phyloP scores from a whole-genome alignment of 2,797 vertebrate genomes.

The Notolepis coatsorum region DNA sequence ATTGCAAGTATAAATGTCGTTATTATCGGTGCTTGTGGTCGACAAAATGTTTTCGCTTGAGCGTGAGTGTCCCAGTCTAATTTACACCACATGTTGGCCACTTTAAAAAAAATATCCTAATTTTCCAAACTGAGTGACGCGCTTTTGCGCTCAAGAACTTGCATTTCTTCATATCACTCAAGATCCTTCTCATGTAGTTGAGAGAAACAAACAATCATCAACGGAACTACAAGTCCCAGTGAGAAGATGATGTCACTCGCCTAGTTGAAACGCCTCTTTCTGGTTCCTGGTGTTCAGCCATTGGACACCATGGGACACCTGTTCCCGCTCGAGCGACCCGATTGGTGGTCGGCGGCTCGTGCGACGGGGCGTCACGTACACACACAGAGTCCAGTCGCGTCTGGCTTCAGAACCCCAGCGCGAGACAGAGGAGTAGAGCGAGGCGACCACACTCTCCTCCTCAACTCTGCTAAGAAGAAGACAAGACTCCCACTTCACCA shows the following conservation, averaged over 20 bases:
- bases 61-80: too few species aligned
- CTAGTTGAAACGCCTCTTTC: background rate
- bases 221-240: slow-evolving; percentile 60
- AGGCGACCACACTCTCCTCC: background rate
- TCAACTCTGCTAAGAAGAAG: slow-evolving; percentile 36
- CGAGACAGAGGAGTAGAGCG: slow-evolving; percentile 24
- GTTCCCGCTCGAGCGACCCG: background rate
- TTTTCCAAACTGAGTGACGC: too few species aligned
- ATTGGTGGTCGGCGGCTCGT: slow-evolving; percentile 63
- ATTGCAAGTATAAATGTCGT: too few species aligned
- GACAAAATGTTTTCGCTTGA: too few species aligned
- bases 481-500: background rate
- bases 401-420: background rate
- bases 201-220: background rate
- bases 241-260: slow-evolving; percentile 17
- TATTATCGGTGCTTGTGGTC: too few species aligned
- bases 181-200: too few species aligned
- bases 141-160: too few species aligned
- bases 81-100: too few species aligned
- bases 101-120: too few species aligned
- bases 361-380: slow-evolving; percentile 58
- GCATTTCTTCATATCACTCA: too few species aligned
- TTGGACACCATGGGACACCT: slow-evolving; percentile 13
- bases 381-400: slow-evolving; percentile 40
- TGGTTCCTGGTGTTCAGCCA: slow-evolving; percentile 43